Conservation (phyloP, 2,888 invertebrate genomes). For the Mycogona germanica region DNA sequence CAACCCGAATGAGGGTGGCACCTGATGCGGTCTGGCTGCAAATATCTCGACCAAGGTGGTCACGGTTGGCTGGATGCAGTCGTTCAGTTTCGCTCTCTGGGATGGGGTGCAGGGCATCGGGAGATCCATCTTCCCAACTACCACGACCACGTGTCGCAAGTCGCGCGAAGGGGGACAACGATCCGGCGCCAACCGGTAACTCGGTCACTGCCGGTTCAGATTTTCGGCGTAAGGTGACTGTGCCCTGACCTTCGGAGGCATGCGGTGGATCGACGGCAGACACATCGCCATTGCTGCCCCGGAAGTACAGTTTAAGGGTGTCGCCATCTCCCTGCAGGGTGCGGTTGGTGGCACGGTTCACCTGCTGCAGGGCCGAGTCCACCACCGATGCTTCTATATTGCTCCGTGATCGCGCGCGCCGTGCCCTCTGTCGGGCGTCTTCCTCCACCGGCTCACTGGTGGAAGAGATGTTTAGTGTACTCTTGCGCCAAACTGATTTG, state of each 20-base stretch:
- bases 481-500: slow-evolving; percentile 63
- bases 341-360: neutral
- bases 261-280: neutral
- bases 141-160: neutral
- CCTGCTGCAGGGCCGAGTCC: neutral
- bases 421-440: slow-evolving; percentile 4
- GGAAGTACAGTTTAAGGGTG: slow-evolving; percentile 12
- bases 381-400: slow-evolving; percentile 12
- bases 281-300: slow-evolving; percentile 2
- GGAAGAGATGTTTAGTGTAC: slow-evolving; percentile 43
- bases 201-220: neutral
- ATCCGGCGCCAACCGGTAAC: neutral
- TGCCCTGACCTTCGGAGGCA: too few relatives aligned
- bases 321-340: slow-evolving; percentile 11
- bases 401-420: slow-evolving; percentile 10
- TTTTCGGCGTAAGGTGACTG: too few relatives aligned
- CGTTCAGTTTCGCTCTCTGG: slow-evolving; percentile 4
- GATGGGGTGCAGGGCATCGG: slow-evolving; percentile 8
- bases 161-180: neutral
- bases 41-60: too few relatives aligned
- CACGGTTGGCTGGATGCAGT: neutral
- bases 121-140: neutral
- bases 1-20: slow-evolving; percentile 3
- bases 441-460: slow-evolving; percentile 53
- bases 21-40: slow-evolving; percentile 4